These are phyloP conservation scores for Spisula solida DNA, from an alignment of 2,888 invertebrate species.

Conservation along the genomic window DNA sequence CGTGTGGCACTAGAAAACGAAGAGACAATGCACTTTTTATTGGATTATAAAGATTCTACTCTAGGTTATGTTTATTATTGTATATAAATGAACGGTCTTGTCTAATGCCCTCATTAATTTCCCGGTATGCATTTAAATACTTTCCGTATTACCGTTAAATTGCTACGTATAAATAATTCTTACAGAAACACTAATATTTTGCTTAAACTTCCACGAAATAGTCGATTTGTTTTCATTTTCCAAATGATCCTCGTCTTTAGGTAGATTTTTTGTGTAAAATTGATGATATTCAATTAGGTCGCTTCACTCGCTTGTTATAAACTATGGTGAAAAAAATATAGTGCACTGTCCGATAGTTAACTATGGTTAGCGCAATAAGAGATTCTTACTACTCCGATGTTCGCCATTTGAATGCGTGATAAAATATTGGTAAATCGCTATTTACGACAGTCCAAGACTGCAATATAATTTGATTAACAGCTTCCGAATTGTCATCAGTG, in stretches of 20 bases:
- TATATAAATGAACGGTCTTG: not conserved
- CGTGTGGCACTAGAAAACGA: not conserved
- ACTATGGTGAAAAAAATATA: too few species aligned
- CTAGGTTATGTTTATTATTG: not conserved
- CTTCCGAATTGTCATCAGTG: not conserved
- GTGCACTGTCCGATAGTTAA: too few species aligned
- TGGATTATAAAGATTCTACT: not conserved
- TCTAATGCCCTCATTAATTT: not conserved
- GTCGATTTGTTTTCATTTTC: too few species aligned
- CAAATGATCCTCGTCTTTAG: too few species aligned
- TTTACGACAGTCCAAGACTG: constrained; percentile 1
- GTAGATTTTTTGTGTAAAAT: too few species aligned
- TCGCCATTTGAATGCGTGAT: not conserved
- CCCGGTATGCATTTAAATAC: not conserved
- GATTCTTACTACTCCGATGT: not conserved
- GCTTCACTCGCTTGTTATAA: too few species aligned
- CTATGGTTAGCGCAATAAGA: too few species aligned
- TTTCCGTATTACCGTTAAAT: not conserved
- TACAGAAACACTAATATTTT: too few species aligned
- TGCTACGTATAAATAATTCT: too few species aligned
- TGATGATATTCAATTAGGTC: too few species aligned
- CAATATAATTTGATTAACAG: constrained; percentile 17
- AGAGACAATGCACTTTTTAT: not conserved
- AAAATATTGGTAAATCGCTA: not conserved
- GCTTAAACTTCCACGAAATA: too few species aligned